A percentile compares a stretch with the other conserved stretches of the same genome.
phyloP scores from a whole-genome alignment of 2,888 invertebrate genomes.

The Pinctada fucata region DNA sequence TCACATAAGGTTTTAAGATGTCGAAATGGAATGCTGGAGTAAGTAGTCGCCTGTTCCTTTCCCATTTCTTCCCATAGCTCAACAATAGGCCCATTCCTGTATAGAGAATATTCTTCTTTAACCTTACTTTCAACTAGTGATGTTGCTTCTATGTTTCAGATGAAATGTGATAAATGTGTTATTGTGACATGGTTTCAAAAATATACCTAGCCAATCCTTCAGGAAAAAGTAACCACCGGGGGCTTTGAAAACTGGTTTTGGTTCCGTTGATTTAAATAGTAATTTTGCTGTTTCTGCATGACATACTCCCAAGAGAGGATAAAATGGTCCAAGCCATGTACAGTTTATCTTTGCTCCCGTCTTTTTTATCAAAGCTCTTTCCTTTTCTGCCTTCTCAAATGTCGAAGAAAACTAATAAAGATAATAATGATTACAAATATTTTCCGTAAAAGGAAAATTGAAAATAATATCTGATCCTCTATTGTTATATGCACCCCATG shows the following conservation, averaged over 20 bases:
- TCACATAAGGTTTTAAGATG: background rate
- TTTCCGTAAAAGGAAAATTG: too few relatives aligned
- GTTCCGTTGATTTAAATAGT: background rate
- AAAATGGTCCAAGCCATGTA: background rate
- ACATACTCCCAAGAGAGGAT: background rate
- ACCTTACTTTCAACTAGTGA: too few relatives aligned
- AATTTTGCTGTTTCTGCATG: background rate
- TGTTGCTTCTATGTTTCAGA: too few relatives aligned
- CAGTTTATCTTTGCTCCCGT: background rate
- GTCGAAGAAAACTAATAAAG: too few relatives aligned
- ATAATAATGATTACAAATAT: too few relatives aligned
- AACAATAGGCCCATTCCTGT: background rate
- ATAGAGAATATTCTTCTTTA: background rate
- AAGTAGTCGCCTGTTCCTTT: background rate
- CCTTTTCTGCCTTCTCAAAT: too few relatives aligned
- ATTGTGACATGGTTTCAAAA: background rate
- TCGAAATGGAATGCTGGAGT: conserved; percentile 7
- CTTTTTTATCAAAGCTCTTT: background rate
- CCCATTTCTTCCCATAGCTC: background rate
- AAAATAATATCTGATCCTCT: too few relatives aligned
- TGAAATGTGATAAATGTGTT: too few relatives aligned
- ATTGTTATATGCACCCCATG: too few relatives aligned
- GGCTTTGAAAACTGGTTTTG: background rate
- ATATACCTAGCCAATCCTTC: background rate
- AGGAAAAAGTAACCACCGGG: background rate